Evolutionary conservation across 2,888 invertebrate genomes (phyloP).

Genomic region (Drosophila yooni): DNA sequence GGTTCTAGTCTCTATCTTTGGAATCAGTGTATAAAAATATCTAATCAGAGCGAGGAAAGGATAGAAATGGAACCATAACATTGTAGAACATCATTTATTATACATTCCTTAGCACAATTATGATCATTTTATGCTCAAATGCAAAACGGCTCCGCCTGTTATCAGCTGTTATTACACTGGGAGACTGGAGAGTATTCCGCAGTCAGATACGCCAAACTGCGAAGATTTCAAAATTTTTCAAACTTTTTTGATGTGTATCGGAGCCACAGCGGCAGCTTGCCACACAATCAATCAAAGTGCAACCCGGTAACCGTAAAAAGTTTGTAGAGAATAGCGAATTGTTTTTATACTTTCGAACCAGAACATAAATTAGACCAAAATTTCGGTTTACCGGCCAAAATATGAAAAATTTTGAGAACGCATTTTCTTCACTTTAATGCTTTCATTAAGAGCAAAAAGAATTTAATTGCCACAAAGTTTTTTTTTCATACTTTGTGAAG

Average conservation of each 20-base stretch:
- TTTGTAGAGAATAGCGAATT: neutral
- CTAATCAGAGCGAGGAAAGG: too few species aligned
- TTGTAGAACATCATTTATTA: too few species aligned
- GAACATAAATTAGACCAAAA: neutral
- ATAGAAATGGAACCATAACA: too few species aligned
- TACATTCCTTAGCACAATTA: neutral
- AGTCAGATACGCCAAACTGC: neutral
- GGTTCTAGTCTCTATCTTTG: too few species aligned
- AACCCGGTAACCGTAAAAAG: neutral
- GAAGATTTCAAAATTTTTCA: neutral
- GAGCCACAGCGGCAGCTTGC: neutral
- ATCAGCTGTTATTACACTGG: neutral
- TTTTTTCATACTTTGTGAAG: constrained; percentile 23
- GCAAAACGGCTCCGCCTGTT: too few species aligned
- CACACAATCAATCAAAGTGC: neutral
- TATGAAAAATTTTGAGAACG: neutral
- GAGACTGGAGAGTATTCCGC: neutral
- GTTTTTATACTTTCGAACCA: neutral
- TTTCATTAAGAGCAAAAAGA: constrained; percentile 2
- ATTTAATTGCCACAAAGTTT: constrained; percentile 20
- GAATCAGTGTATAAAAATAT: too few species aligned
- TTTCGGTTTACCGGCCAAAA: neutral
- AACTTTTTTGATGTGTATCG: neutral
- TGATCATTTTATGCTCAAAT: neutral
- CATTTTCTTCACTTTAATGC: neutral